Base-by-base conservation (phyloP, 2,797 vertebrate species). In the Labroides dimidiatus region DNA sequence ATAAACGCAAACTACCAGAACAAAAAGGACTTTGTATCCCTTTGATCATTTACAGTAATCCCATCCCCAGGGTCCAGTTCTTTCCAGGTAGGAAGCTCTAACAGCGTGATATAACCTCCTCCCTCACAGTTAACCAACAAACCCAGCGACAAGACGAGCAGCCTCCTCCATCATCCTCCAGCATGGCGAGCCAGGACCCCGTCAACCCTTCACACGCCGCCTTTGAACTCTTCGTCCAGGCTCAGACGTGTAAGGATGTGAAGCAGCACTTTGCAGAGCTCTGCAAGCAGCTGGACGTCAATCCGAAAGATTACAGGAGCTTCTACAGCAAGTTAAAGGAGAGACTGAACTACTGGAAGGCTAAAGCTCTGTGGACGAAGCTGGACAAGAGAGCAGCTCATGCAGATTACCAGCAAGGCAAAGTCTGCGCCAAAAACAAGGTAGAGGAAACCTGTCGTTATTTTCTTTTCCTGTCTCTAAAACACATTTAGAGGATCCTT, bases 321-420 rank as follows among this genome's bases (percentile, higher is more conserved):
- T 96, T 96, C 52, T 98, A 96, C 66, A 65, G 75, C 0, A 94
- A 93, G 77, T 89, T 98, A 59, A 98, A 96, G 81, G 94, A 94
- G 42, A 87, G 87, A 39, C 95, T 98, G 60, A 99, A 99, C 90
- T 97, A 94, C 88, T 99, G 97, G 97, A 97, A 93, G 37, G 97
- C 97, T 88, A 99, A 99, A 87, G 94, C 95, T 0, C 80, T 98
- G 53, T 98, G 96, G 97, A 87, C 82, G 45, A 99, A 97, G 69
- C 92, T 98, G 77, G 97, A 99, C 89, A 97, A 98, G 81, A 93
- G 96, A 67, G 96, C 94, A 0, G 75, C 92, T 6, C 95, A 97
- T 74, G 67, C 63, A 0, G 95, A 95, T 60, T 99, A 98, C 14
- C 87, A 95, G 64, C 95, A 97, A 83, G 94, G 96, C 39, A 94